phyloP scores from a whole-genome alignment of 53 echinoderm and acorn worm genomes.

The Henricia sp. region DNA sequence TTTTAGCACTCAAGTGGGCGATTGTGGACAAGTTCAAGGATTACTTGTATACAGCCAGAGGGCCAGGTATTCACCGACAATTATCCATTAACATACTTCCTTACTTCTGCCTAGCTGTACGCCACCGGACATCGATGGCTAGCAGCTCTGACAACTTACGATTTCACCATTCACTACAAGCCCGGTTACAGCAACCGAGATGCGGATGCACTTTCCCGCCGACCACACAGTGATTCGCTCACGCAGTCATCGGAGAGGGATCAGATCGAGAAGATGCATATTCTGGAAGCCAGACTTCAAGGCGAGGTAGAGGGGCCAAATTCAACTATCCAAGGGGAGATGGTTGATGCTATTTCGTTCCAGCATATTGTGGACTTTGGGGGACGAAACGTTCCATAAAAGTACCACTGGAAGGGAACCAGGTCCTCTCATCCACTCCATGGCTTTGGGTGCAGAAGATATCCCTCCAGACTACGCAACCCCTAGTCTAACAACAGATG shows the following conservation, averaged over 20 bases:
- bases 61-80: slow-evolving; percentile 54
- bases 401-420: no score
- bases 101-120: slow-evolving; percentile 48
- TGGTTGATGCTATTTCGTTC: not conserved
- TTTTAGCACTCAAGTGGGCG: slow-evolving; percentile 64
- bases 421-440: not conserved
- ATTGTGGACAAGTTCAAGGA: slow-evolving; percentile 48
- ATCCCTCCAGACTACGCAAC: not conserved
- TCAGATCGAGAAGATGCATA: not conserved
- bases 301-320: not conserved
- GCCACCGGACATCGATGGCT: slow-evolving; percentile 73
- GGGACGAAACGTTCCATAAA: no score
- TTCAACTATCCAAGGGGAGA: not conserved
- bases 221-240: not conserved
- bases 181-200: slow-evolving; percentile 50
- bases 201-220: slow-evolving; percentile 24
- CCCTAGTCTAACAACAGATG: no score
- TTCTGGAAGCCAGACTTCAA: not conserved
- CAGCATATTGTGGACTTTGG: not conserved
- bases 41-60: slow-evolving; percentile 55
- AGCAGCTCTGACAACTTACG: slow-evolving; percentile 59
- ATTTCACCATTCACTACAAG: slow-evolving; percentile 65
- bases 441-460: slow-evolving; percentile 15
- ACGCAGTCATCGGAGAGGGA: not conserved
- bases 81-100: slow-evolving; percentile 59